A percentile compares a stretch with the other conserved stretches of the same genome.
phyloP scores from a whole-genome alignment of 2,113 vertebrate species.

The Herpetotheres cachinnans region DNA sequence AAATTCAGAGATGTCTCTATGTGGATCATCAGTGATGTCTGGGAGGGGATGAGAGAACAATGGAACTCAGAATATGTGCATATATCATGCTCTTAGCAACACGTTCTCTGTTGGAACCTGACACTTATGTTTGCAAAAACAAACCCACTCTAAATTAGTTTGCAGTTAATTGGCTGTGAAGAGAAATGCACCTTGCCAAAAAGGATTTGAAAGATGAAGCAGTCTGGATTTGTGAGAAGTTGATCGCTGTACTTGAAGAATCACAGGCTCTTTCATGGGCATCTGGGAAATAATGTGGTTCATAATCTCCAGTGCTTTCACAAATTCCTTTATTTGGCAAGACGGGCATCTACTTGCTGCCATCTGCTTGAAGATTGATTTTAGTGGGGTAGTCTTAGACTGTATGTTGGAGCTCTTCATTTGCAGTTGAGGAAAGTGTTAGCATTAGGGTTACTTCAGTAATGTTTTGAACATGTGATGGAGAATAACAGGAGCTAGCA shows the following conservation, averaged over 20 bases:
- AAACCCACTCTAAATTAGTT: conserved; percentile 53
- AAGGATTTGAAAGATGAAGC: conserved; percentile 47
- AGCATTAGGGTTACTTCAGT: neutral
- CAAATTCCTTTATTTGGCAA: conserved; percentile 26
- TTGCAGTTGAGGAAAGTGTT: neutral
- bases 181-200: conserved; percentile 46
- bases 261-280: neutral
- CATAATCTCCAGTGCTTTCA: conserved; percentile 1
- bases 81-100: conserved; percentile 38
- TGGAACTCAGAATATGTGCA: neutral
- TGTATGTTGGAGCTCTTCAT: neutral
- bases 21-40: conserved; percentile 24
- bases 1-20: neutral
- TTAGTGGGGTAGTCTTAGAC: neutral
- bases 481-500: neutral
- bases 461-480: neutral
- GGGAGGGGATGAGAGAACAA: neutral
- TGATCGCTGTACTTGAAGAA: neutral
- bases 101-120: conserved; percentile 36
- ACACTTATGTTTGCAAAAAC: conserved; percentile 28
- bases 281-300: conserved; percentile 28
- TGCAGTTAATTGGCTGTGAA: conserved; percentile 59
- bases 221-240: conserved; percentile 6
- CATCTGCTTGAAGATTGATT: neutral
- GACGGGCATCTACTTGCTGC: neutral